Percentiles rank a stretch among this genome's conserved stretches.
These are phyloP conservation scores for Psephotus haematonotus DNA, from an alignment of 2,113 vertebrate species.

Conservation along the genomic window DNA sequence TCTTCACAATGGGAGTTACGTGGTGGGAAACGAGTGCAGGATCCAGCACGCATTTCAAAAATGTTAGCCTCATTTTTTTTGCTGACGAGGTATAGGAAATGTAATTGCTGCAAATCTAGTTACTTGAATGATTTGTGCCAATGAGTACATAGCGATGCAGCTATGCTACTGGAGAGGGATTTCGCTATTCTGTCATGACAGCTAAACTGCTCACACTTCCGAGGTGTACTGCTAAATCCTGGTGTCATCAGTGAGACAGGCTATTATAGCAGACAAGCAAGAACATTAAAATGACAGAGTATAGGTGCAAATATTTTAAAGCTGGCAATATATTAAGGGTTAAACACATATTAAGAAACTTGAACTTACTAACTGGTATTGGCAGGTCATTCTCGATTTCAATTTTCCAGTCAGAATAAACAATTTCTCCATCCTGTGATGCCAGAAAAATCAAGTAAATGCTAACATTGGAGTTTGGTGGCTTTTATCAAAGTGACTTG, in stretches of 20 bases:
- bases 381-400: slow-evolving; percentile 72
- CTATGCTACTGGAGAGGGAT: background rate
- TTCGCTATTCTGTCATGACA: background rate
- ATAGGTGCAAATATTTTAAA: background rate
- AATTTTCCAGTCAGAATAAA: slow-evolving; percentile 85
- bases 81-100: background rate
- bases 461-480: background rate
- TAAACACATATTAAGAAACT: background rate
- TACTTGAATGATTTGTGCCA: background rate
- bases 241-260: background rate
- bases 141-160: background rate
- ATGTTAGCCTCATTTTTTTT: background rate
- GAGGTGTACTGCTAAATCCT: background rate
- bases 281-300: background rate
- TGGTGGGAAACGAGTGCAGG: background rate
- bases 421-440: slow-evolving; percentile 83
- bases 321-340: background rate
- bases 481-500: background rate
- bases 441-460: slow-evolving; percentile 17
- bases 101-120: background rate
- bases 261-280: background rate
- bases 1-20: background rate
- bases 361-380: slow-evolving; percentile 77
- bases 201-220: background rate
- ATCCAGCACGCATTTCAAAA: background rate